phyloP scores from a whole-genome alignment of 2,888 invertebrate species.

The Isotomurus palustris region DNA sequence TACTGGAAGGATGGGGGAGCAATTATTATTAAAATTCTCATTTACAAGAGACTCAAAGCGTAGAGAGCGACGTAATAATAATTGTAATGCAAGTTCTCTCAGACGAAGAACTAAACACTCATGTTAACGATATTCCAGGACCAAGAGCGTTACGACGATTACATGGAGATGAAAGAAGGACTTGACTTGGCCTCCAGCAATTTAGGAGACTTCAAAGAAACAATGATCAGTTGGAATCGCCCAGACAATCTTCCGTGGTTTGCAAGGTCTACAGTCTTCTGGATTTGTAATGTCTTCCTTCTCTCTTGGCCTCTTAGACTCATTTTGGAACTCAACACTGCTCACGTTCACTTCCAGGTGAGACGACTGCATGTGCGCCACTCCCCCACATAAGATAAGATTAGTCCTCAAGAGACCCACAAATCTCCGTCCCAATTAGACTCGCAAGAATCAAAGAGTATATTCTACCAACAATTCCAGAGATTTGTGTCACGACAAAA shows the following conservation, averaged over 20 bases:
- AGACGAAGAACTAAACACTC: no score
- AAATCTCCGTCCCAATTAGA: no score
- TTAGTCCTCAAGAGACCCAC: no score
- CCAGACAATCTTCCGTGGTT: conserved; percentile 56
- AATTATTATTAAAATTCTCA: no score
- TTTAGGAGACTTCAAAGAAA: conserved; percentile 48
- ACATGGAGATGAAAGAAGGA: conserved; percentile 79
- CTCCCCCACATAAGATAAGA: neutral
- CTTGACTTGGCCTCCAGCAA: conserved; percentile 60
- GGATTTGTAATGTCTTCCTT: conserved; percentile 67
- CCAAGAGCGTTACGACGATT: conserved; percentile 74
- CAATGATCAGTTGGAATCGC: conserved; percentile 51
- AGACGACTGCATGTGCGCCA: conserved; percentile 32
- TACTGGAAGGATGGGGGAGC: no score
- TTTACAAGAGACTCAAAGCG: no score
- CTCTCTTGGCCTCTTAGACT: conserved; percentile 79
- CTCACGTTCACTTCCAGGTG: conserved; percentile 75
- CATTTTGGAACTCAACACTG: conserved; percentile 73
- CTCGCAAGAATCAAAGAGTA: no score
- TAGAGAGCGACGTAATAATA: no score
- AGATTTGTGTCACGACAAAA: no score
- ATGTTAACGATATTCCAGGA: no score
- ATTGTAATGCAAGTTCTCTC: no score
- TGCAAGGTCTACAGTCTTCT: conserved; percentile 65
- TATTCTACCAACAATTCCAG: no score